Base-by-base conservation (phyloP, 35 echinoderm and acorn worm species). In the Ophiothrix spiculata region DNA sequence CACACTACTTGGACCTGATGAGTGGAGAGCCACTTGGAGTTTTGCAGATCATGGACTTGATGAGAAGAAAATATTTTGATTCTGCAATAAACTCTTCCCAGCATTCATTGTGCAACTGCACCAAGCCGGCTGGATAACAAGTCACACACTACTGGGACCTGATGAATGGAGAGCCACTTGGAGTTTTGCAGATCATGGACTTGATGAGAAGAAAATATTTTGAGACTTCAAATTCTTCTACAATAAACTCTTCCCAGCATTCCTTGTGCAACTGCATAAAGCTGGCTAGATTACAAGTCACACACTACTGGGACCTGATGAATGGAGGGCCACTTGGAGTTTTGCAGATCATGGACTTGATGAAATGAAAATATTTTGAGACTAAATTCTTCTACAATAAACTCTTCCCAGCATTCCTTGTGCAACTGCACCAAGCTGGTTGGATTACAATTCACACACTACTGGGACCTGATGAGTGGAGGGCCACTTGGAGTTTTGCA, bases 131-230 rank as follows among this genome's bases (percentile, higher is more conserved):
- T 97, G 94, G 94, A 79, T 83, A 15, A 90, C 75, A 83, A 85
- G 84, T 83, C 87, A 87, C 4, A 86, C 81, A 32, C 79, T 87
- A 60, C 42, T 97, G 38, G 83, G 91, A 37, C 73, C 87, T 0
- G 90, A 97, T 84, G 94, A 97, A 83, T 97, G 94, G 94, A 83
- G 94, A 77, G 94, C 94, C 10, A 83, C 77, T 54, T 97, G 94
- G 94, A 89, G 75, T 85, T n/a, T n/a, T n/a, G n/a, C n/a, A n/a
- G 32, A 87, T 16, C 17, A 56, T 33, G 94, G 94, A 37, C 49
- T 97, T 0, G 78, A 40, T 42, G 83, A 83, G 37, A 90, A 89
- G 80, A 97, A 97, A 81, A 49, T 73, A 0, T 95, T 85, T 56
- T 94, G 39, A 89, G n/a, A n/a, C n/a, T n/a, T n/a, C n/a, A n/a